phyloP scores from a whole-genome alignment of 2,113 vertebrate species.

The Otis tarda region DNA sequence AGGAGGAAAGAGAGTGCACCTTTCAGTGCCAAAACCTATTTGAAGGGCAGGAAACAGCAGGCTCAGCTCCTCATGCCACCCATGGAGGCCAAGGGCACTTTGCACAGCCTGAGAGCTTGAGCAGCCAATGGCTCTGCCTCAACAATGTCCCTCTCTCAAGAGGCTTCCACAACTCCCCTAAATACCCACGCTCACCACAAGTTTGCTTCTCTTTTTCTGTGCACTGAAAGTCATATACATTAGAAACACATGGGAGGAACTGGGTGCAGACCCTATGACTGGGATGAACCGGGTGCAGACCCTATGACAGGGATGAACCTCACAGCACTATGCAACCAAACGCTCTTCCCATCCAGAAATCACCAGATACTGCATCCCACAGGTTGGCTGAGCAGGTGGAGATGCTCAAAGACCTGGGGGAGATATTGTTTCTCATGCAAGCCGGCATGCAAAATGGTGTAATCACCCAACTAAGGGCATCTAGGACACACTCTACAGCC shows the following conservation, averaged over 20 bases:
- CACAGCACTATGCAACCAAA: neutral
- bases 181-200: neutral
- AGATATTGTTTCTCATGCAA: neutral
- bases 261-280: neutral
- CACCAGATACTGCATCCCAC: neutral
- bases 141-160: neutral
- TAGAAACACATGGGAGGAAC: neutral
- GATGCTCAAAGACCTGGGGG: neutral
- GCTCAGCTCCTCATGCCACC: neutral
- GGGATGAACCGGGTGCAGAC: neutral
- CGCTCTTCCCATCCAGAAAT: neutral
- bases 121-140: neutral
- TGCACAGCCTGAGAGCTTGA: neutral
- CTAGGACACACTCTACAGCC: neutral
- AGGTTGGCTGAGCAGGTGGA: neutral
- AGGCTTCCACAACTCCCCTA: neutral
- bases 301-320: neutral
- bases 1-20: neutral
- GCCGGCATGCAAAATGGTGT: neutral
- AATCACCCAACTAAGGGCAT: neutral
- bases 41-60: neutral
- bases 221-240: neutral
- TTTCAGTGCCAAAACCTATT: neutral
- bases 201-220: neutral
- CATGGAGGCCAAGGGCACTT: neutral